Evolutionary conservation across 2,113 vertebrate genomes (phyloP).

Genomic region (Hyperopisus bebe): DNA sequence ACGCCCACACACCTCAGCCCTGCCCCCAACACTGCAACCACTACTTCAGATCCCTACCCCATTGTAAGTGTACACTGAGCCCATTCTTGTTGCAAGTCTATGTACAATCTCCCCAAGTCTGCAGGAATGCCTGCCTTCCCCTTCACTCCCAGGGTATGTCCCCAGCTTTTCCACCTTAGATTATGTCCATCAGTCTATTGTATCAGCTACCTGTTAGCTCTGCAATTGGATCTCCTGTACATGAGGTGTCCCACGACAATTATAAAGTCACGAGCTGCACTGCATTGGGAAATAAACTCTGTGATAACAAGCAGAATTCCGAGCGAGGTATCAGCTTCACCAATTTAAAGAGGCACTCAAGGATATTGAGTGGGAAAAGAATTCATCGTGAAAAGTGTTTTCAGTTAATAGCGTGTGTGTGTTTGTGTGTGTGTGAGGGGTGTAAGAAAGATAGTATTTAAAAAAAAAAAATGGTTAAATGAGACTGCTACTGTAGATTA

Average conservation of each 20-base stretch:
- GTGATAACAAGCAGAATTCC: neutral
- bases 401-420: neutral
- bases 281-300: neutral
- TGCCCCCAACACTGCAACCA: no score
- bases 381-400: neutral
- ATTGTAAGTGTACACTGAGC: neutral
- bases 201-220: neutral
- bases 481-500: neutral
- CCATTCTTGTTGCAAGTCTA: neutral
- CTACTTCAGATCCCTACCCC: no score
- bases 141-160: neutral
- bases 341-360: neutral
- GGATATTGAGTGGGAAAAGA: neutral
- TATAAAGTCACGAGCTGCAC: neutral
- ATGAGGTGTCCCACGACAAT: neutral
- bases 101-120: neutral
- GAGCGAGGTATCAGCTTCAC: neutral
- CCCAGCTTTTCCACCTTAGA: neutral
- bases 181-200: neutral
- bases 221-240: neutral
- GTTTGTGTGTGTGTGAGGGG: no score
- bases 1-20: no score
- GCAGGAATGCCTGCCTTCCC: neutral
- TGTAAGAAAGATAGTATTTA: neutral
- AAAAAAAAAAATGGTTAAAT: neutral